These are phyloP conservation scores for Cyanistes caeruleus DNA, from an alignment of 2,113 vertebrate species.

Conservation along the genomic window DNA sequence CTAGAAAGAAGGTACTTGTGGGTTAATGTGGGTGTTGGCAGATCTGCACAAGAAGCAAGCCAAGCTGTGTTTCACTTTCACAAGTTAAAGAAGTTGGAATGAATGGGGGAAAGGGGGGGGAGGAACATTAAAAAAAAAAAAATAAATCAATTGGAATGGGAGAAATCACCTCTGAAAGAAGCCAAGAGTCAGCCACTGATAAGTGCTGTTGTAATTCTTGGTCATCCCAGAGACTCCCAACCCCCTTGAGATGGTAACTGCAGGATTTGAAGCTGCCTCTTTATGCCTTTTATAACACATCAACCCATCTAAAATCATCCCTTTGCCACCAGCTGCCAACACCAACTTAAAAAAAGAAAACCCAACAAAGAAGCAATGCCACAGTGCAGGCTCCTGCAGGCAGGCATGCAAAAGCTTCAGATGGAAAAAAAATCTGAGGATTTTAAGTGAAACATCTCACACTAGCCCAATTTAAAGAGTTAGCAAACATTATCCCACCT, in stretches of 20 bases:
- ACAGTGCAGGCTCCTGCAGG: not conserved
- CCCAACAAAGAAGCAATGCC: not conserved
- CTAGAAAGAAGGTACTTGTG: not conserved
- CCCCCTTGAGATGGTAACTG: not conserved
- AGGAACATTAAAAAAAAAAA: not conserved
- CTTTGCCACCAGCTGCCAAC: not conserved
- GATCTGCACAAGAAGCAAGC: not conserved
- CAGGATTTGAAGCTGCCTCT: not conserved
- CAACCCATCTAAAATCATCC: not conserved
- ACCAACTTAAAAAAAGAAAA: not conserved
- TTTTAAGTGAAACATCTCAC: not conserved
- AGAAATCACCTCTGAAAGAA: not conserved
- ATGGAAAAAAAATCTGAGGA: not conserved
- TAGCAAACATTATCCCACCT: not conserved
- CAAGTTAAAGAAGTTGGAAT: constrained; percentile 6
- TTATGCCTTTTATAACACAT: not conserved
- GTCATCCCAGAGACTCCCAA: not conserved
- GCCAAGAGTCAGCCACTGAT: not conserved
- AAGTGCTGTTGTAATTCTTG: not conserved
- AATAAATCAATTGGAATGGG: not conserved
- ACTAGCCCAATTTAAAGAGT: not conserved
- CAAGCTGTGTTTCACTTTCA: constrained; percentile 1
- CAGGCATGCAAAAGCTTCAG: not conserved
- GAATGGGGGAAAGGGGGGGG: not conserved
- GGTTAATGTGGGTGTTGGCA: constrained; percentile 37